Evolutionary conservation across 2,113 vertebrate species (phyloP).

Genomic region (Prochilodus magdalenae): DNA sequence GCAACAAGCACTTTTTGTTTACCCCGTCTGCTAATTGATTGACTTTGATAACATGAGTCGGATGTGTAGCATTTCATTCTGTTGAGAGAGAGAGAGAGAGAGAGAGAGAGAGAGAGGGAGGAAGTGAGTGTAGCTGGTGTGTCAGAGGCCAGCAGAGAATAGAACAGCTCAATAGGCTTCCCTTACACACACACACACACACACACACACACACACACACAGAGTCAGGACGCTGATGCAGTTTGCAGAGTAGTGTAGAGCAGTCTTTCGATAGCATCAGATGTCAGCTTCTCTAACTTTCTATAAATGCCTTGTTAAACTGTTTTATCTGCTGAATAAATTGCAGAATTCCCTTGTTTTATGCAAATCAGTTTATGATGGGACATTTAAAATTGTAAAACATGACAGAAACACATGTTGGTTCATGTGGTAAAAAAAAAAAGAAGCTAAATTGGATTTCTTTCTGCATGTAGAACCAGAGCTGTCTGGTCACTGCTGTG

Average conservation of each 20-base stretch:
- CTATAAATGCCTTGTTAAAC: background rate
- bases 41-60: slow-evolving; percentile 36
- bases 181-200: background rate
- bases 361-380: too few species aligned
- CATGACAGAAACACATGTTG: too few species aligned
- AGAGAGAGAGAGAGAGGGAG: slow-evolving; percentile 21
- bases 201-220: background rate
- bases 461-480: too few species aligned
- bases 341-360: background rate
- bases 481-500: too few species aligned
- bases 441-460: too few species aligned
- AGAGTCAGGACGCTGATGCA: background rate
- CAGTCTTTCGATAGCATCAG: background rate
- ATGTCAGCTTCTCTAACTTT: background rate
- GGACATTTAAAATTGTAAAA: too few species aligned
- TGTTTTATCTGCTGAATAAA: background rate
- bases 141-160: slow-evolving; percentile 14
- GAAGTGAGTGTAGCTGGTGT: slow-evolving; percentile 28
- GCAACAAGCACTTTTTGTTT: slow-evolving; percentile 40
- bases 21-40: slow-evolving; percentile 23
- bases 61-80: slow-evolving; percentile 19
- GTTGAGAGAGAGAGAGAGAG: slow-evolving; percentile 16
- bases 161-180: background rate
- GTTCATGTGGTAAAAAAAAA: too few species aligned
- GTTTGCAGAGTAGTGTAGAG: too few species aligned